Evolutionary conservation across 1,140 invertebrate species (phyloP), one percentile per base, ranked within the genome.

Genomic region (Pseudomyrmex dendroicus): DNA sequence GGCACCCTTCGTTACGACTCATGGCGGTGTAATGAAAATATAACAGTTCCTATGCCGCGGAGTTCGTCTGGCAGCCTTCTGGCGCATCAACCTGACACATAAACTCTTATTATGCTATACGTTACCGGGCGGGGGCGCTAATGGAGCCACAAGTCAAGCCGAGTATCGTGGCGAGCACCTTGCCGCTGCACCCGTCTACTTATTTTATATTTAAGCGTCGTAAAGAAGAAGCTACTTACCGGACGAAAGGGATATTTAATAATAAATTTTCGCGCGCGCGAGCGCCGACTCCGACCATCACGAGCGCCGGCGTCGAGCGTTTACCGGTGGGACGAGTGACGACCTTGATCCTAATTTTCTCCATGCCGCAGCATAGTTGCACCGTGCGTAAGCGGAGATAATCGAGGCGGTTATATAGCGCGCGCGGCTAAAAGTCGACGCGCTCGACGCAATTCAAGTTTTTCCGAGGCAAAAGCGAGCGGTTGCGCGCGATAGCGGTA

Each of bases 21-120:
- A 59, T 63, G 73, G 54, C 22, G 72, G 82, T 91, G 90, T 93
- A 94, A 94, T 94, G 93, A 94, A 93, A 94, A 94, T 94, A 94
- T 94, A 94, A 94, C 93, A 93, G 92, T 94, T 93, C 89, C 90
- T 93, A 92, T 92, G 91, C 90, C 86, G 87, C 87, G 89, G 88
- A 93, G 93, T 94, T 94, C 91, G 93, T 93, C 93, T 94, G 90
- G 92, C 89, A 92, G 91, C 90, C 91, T 93, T 93, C 91, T 91
- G 90, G 91, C 92, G 92, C 93, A 94, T 94, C 93, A 94, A 94
- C 91, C 93, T 94, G 92, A 93, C 92, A 94, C 93, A 94, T 94
- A 94, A 94, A 94, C 93, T 94, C 93, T 94, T 94, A 94, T 94
- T 94, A 94, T 93, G 89, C 93, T 94, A 94, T 94, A 94, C 92